Evolutionary conservation across 2,888 invertebrate genomes (phyloP).

Genomic region (Proisotoma minuta): DNA sequence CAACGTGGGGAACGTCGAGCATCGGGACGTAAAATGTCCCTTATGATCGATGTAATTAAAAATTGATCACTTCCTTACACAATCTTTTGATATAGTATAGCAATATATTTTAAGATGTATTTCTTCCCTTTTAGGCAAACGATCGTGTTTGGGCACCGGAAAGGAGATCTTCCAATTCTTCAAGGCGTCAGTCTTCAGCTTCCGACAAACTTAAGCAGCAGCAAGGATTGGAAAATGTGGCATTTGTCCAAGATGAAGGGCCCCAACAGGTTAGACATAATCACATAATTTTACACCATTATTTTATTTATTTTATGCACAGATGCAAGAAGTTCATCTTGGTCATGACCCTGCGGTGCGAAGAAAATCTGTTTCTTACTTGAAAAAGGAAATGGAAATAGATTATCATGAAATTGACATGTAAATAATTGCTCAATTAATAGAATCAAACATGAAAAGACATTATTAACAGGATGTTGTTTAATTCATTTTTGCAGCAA

Average conservation of each 20-base stretch:
- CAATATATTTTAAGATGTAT: too few species aligned
- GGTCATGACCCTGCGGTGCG: constrained; percentile 42
- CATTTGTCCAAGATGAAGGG: constrained; percentile 25
- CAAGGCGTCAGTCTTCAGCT: constrained; percentile 18
- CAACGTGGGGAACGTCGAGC: too few species aligned
- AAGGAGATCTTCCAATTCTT: constrained; percentile 22
- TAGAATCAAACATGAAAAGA: too few species aligned
- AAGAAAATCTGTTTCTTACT: constrained; percentile 53
- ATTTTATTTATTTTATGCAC: neutral
- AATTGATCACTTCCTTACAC: too few species aligned
- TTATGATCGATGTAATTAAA: too few species aligned
- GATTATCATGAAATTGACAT: constrained; percentile 58
- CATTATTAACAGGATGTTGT: too few species aligned
- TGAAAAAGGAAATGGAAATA: constrained; percentile 58
- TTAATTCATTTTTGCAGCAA: too few species aligned
- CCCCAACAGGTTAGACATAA: neutral
- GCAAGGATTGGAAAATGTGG: constrained; percentile 27
- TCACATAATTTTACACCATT: neutral
- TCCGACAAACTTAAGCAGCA: constrained; percentile 16
- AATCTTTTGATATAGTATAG: too few species aligned
- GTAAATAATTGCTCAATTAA: too few species aligned
- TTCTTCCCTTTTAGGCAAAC: constrained; percentile 19
- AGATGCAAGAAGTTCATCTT: constrained; percentile 43
- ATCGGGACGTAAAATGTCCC: too few species aligned
- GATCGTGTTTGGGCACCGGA: constrained; percentile 35